Evolutionary conservation across 1,140 invertebrate genomes (phyloP), one percentile per base, ranked within the genome.

Genomic region (Lanistes nyassanus): DNA sequence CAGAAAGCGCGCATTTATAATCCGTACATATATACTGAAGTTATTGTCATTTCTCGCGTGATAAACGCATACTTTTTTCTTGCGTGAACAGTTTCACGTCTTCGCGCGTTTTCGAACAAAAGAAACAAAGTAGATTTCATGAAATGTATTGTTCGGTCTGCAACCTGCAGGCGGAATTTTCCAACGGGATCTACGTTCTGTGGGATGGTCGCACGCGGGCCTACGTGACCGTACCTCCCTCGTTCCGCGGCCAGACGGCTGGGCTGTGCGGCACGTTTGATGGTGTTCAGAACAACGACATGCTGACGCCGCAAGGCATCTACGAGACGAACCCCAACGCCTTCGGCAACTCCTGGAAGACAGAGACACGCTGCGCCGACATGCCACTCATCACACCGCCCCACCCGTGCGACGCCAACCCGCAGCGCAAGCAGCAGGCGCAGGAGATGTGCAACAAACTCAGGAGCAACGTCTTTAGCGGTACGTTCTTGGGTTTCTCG

Each of bases 231-330:
- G 94, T 94, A 0, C 94, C 95, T 9, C 90, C 94, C 1, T 86
- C 90, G 62, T 93, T 95, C 80, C 90, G 92, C 42, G 93, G 92
- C 75, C 91, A 93, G 69, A 86, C 87, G 7, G 76, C 85, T 74
- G 96, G 96, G 76, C 90, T 98, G 11, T 98, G 96, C 83, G 96
- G 96, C 29, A 97, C 95, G 1, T 97, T 95, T 84, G 95, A 94
- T 75, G 89, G 92, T 19, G 96, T 95, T 83, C 95, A 95, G 84
- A 94, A 94, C 81, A 95, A 97, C 84, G 96, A 98, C 86, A 96
- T 97, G 86, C 83, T 95, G 11, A 97, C 96, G 0, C 94, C 94
- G 0, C 94, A 96, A 84, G 94, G 94, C 29, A 95, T 96, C 83
- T 80, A 88, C 64, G 95, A 97, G 84, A 92, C 94, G 58, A 91